Percentiles rank a stretch among this genome's conserved stretches.
phyloP scores from a whole-genome alignment of 2,888 invertebrate genomes.

The Antheraea assamensis region DNA sequence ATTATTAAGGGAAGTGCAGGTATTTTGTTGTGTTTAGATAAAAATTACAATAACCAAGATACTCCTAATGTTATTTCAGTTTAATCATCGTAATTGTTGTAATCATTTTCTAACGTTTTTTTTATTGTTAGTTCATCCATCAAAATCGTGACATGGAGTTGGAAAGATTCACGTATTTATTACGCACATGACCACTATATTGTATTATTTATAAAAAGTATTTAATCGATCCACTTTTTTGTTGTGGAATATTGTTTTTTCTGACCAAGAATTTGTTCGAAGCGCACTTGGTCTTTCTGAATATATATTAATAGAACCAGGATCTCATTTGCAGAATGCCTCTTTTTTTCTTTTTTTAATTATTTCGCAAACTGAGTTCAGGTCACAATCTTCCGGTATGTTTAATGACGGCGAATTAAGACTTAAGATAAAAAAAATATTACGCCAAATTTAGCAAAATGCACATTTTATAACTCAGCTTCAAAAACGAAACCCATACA shows the following conservation, averaged over 20 bases:
- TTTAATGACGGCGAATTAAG: background rate
- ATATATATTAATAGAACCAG: background rate
- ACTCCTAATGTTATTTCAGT: background rate
- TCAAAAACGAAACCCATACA: too few relatives aligned
- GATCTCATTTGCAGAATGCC: background rate
- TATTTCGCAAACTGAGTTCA: background rate
- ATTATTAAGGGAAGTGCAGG: too few relatives aligned
- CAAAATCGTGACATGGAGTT: slow-evolving; percentile 6
- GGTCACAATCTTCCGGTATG: background rate
- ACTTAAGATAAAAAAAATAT: too few relatives aligned
- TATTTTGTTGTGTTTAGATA: too few relatives aligned
- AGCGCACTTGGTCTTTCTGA: background rate
- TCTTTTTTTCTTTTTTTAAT: background rate
- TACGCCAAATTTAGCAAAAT: too few relatives aligned
- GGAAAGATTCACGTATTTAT: slow-evolving; percentile 9
- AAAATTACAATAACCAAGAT: background rate
- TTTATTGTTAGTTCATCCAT: slow-evolving; percentile 15
- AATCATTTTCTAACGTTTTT: background rate
- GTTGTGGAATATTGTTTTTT: background rate
- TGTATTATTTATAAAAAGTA: slow-evolving; percentile 1
- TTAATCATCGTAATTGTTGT: background rate
- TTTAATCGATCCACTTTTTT: slow-evolving; percentile 13
- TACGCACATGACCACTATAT: background rate
- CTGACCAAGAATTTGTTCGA: background rate
- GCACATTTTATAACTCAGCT: too few relatives aligned